Evolutionary conservation across 1,140 invertebrate species (phyloP).

Genomic region (Rhopalosiphum padi): DNA sequence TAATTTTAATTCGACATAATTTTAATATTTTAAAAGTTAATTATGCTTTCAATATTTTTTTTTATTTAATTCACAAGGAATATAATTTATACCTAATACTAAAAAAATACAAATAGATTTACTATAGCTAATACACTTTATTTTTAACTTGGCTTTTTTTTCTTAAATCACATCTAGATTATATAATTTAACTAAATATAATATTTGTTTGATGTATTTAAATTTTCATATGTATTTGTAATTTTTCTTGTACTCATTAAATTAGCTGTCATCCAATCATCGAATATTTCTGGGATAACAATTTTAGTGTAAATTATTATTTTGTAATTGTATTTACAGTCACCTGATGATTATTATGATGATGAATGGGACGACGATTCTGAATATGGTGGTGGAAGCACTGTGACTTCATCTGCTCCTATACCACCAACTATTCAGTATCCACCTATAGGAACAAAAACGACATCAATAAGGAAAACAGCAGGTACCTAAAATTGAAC

Average conservation of each 20-base stretch:
- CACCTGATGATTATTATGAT: conserved; percentile 73
- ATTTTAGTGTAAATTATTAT: neutral
- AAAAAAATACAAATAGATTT: too few relatives aligned
- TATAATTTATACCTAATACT: too few relatives aligned
- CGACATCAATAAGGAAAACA: conserved; percentile 31
- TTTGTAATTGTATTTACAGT: conserved; percentile 1
- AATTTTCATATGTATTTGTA: neutral
- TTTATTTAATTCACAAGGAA: too few relatives aligned
- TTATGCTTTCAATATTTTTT: too few relatives aligned
- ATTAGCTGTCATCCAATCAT: neutral
- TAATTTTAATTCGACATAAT: too few relatives aligned
- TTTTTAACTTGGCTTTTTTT: too few relatives aligned
- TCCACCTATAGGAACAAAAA: conserved; percentile 42
- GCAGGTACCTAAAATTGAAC: neutral
- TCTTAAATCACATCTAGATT: too few relatives aligned
- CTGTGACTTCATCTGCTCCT: conserved; percentile 46
- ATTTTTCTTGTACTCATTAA: neutral
- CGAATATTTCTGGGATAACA: neutral
- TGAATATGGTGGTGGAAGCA: conserved; percentile 68
- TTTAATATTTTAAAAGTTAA: too few relatives aligned
- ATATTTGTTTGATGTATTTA: neutral
- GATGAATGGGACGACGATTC: conserved; percentile 92
- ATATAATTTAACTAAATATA: neutral
- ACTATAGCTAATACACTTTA: too few relatives aligned
- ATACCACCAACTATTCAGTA: conserved; percentile 1